These are phyloP conservation scores for Heliconius aoede DNA, from an alignment of 2,888 invertebrate genomes.

Conservation along the genomic window DNA sequence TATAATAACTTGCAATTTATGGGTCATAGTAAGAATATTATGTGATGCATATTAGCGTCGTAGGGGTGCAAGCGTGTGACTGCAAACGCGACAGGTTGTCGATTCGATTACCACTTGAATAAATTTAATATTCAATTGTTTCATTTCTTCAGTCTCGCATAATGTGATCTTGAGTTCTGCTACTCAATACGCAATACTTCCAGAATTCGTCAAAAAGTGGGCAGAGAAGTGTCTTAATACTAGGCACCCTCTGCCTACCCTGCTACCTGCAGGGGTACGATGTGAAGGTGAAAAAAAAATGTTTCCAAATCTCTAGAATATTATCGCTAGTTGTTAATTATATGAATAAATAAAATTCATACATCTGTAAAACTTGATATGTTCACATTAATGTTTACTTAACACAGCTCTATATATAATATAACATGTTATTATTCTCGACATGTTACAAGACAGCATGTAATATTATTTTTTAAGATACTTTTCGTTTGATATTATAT, in stretches of 20 bases:
- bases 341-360: slow-evolving; percentile 26
- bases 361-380: slow-evolving; percentile 32
- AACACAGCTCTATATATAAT: not conserved
- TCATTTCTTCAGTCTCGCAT: no score
- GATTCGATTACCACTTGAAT: no score
- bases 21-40: not conserved
- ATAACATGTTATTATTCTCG: not conserved
- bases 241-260: no score
- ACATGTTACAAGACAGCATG: not conserved
- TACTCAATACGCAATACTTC: no score
- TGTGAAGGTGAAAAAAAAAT: no score
- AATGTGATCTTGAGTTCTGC: no score
- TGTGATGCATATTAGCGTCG: not conserved
- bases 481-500: not conserved
- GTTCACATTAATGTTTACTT: slow-evolving; percentile 12
- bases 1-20: not conserved
- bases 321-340: not conserved
- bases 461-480: not conserved
- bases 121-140: no score
- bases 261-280: no score
- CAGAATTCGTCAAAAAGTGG: no score
- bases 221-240: no score
- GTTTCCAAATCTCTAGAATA: not conserved
- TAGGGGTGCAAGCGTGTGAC: no score
- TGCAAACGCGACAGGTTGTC: no score